Conservation (phyloP, 2,797 vertebrate species). For the Clarias platycephalus region DNA sequence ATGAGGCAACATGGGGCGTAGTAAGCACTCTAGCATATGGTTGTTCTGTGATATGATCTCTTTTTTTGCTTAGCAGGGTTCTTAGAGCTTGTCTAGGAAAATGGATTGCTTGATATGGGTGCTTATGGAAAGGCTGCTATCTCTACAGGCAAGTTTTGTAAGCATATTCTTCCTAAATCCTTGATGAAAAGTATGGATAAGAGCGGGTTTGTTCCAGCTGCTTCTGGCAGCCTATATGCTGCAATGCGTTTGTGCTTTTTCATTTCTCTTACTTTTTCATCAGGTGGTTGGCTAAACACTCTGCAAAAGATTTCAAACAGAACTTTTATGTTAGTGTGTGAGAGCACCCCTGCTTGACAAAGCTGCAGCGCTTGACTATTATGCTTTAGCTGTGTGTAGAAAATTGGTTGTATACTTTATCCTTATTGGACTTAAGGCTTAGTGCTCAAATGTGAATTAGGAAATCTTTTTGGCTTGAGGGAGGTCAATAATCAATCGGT, state of each 20-base stretch:
- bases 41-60: neutral
- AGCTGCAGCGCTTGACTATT: neutral
- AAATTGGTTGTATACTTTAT: neutral
- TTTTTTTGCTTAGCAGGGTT: neutral
- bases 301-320: neutral
- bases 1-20: neutral
- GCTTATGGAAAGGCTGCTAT: neutral
- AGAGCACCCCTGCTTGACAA: neutral
- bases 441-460: neutral
- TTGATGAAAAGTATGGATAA: neutral
- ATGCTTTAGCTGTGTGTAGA: neutral
- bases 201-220: neutral
- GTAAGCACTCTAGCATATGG: neutral
- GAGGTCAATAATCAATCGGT: neutral
- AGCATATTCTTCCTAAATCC: neutral
- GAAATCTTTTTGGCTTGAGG: neutral
- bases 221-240: neutral
- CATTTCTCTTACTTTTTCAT: neutral
- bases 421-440: neutral
- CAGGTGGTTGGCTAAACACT: neutral
- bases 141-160: neutral
- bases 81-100: neutral
- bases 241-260: neutral
- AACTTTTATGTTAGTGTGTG: neutral
- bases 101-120: neutral